These are phyloP conservation scores for Dendrolimus kikuchii DNA, from an alignment of 1,140 invertebrate species.

Conservation along the genomic window DNA sequence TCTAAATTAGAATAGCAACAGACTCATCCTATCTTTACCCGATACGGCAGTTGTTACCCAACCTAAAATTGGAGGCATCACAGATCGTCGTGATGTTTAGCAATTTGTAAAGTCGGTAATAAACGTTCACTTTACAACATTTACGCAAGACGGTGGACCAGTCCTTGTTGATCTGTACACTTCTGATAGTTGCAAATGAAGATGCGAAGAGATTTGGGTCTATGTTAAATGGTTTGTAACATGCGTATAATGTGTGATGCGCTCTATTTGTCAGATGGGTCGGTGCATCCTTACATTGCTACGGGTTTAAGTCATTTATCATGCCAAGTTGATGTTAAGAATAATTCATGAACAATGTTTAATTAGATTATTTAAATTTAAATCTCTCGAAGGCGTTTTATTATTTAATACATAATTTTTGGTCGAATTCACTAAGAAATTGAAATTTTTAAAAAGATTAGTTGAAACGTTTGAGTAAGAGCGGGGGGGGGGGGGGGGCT, in stretches of 20 bases:
- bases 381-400: no score
- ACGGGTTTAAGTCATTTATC: no score
- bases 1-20: not conserved
- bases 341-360: no score
- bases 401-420: no score
- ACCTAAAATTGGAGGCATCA: slow-evolving; percentile 7
- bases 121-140: slow-evolving; percentile 31
- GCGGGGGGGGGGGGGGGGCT: no score
- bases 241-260: slow-evolving; percentile 8
- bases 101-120: slow-evolving; percentile 11
- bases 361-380: no score
- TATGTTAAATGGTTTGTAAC: slow-evolving; percentile 10
- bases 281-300: slow-evolving; percentile 25
- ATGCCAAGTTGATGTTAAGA: no score
- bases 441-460: no score
- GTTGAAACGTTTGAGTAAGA: no score
- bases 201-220: slow-evolving; percentile 5
- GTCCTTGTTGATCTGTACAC: slow-evolving; percentile 11
- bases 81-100: slow-evolving; percentile 7
- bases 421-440: no score
- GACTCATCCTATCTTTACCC: not conserved
- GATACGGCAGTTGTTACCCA: slow-evolving; percentile 1
- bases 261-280: slow-evolving; percentile 32
- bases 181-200: not conserved
- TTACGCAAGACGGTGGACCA: slow-evolving; percentile 23